Conservation (phyloP, 2,113 vertebrate species). For the Theristicus caerulescens region DNA sequence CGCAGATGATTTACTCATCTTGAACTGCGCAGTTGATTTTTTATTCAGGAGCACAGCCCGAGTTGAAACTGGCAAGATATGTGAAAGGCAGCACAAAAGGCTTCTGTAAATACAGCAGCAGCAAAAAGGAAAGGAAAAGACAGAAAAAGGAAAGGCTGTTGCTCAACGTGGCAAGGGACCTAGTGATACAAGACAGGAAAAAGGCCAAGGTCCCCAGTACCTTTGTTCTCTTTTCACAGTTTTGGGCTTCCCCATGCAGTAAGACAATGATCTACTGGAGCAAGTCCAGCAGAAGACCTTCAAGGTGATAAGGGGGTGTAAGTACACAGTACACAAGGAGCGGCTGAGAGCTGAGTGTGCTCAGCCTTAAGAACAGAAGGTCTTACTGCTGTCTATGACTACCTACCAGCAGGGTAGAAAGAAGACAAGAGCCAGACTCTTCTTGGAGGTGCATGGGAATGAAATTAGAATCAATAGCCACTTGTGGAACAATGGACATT, state of each 20-base stretch:
- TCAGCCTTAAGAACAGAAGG: not conserved
- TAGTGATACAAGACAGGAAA: not conserved
- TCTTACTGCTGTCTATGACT: not conserved
- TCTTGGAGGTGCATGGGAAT: not conserved
- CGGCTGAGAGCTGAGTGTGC: not conserved
- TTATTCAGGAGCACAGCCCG: not conserved
- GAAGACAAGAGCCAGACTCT: not conserved
- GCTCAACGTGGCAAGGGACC: not conserved
- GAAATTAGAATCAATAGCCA: not conserved
- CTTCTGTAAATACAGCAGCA: not conserved
- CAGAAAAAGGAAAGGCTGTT: not conserved
- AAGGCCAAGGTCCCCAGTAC: not conserved
- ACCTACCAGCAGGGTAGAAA: not conserved
- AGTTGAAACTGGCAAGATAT: not conserved
- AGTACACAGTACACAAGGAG: not conserved
- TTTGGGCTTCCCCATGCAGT: not conserved
- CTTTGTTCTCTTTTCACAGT: not conserved
- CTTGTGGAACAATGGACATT: not conserved
- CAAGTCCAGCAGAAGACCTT: not conserved
- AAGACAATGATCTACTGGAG: not conserved
- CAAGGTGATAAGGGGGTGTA: no score
- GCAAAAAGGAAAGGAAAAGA: not conserved
- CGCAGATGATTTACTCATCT: not conserved
- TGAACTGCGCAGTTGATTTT: not conserved
- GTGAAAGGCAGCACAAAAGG: not conserved